Percentiles rank a stretch among this genome's conserved stretches.
phyloP scores from a whole-genome alignment of 2,888 invertebrate species.

The Xylophagus ater region DNA sequence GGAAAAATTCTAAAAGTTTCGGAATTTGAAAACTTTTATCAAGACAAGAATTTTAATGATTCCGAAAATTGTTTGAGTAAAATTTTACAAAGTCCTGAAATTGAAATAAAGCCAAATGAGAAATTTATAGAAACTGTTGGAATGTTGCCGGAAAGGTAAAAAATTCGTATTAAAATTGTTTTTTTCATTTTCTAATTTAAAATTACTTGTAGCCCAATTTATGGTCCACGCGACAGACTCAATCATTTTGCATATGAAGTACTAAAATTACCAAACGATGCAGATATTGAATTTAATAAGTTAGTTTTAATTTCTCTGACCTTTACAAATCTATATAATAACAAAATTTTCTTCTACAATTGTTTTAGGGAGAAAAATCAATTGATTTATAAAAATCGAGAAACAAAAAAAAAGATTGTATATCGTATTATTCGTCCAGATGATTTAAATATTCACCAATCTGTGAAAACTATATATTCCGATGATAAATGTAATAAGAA shows the following conservation, averaged over 20 bases:
- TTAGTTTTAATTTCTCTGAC: constrained; percentile 10
- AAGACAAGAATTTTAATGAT: too few relatives aligned
- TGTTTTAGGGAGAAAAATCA: constrained; percentile 9
- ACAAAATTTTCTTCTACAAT: neutral
- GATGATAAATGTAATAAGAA: too few relatives aligned
- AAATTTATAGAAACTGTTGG: neutral
- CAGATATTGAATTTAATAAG: constrained; percentile 35
- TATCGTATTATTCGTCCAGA: constrained; percentile 7
- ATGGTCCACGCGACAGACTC: constrained; percentile 24
- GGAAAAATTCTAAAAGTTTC: constrained; percentile 22
- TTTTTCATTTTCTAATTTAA: too few relatives aligned
- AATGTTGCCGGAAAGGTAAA: neutral
- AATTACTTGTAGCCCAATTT: neutral
- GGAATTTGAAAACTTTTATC: constrained; percentile 18
- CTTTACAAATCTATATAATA: neutral
- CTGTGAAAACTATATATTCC: too few relatives aligned
- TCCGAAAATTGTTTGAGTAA: too few relatives aligned
- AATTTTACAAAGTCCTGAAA: neutral
- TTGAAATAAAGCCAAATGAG: too few relatives aligned
- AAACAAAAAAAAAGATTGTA: constrained; percentile 6
- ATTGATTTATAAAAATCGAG: constrained; percentile 6
- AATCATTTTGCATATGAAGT: constrained; percentile 31
- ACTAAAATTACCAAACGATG: constrained; percentile 27
- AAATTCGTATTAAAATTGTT: neutral
- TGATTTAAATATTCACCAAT: constrained; percentile 1